Percentiles rank a stretch among this genome's conserved stretches.
Conservation (phyloP, 2,888 invertebrate genomes). For the Globia sparganii region DNA sequence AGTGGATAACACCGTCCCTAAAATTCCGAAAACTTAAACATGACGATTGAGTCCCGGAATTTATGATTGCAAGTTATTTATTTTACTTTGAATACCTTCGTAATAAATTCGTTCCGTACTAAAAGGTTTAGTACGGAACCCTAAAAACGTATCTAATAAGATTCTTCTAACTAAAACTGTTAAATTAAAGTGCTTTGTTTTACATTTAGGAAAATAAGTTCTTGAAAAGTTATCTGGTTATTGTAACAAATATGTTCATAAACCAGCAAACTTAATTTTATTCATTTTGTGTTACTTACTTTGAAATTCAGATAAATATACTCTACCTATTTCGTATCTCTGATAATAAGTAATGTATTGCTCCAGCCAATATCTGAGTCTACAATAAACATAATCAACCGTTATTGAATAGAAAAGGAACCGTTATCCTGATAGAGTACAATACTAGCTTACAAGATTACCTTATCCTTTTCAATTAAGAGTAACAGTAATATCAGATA, state of each 20-base stretch:
- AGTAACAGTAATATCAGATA: constrained; percentile 1
- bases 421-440: background rate
- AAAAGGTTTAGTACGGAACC: too few relatives aligned
- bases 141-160: background rate
- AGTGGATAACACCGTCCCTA: too few relatives aligned
- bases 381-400: constrained; percentile 23
- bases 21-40: too few relatives aligned
- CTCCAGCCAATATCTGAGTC: constrained; percentile 1
- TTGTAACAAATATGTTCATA: background rate
- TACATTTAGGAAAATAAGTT: background rate
- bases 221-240: background rate
- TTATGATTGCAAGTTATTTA: too few relatives aligned
- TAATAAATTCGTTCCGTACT: too few relatives aligned
- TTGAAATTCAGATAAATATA: background rate
- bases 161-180: background rate
- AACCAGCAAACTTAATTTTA: background rate
- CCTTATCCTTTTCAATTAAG: constrained; percentile 14
- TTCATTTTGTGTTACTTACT: background rate
- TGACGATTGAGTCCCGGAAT: too few relatives aligned
- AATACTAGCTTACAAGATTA: constrained; percentile 4
- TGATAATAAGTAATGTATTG: constrained; percentile 4
- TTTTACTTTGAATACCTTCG: too few relatives aligned
- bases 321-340: background rate
- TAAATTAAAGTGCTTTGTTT: background rate
- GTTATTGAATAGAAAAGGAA: constrained; percentile 13